A percentile compares a stretch with the other conserved stretches of the same genome.
phyloP scores from a whole-genome alignment of 2,797 vertebrate species.

The Sebastes oblongus region DNA sequence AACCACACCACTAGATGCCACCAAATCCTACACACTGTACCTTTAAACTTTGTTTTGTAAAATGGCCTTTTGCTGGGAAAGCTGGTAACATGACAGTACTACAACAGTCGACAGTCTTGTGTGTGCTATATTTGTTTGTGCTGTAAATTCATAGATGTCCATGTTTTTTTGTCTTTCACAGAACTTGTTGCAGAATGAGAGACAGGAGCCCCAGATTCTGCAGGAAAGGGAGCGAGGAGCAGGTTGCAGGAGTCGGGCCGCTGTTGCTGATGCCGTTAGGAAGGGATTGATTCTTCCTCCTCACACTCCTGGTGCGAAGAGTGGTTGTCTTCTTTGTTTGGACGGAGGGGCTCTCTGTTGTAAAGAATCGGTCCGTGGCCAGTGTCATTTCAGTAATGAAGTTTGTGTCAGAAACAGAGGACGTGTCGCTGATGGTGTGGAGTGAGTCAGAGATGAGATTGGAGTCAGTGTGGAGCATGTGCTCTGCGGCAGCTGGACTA shows the following conservation, averaged over 20 bases:
- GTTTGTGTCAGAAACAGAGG: conserved; percentile 37
- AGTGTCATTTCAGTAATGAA: conserved; percentile 35
- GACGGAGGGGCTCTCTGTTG: conserved; percentile 54
- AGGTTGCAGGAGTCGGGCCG: neutral
- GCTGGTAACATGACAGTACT: neutral
- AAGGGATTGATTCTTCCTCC: conserved; percentile 73
- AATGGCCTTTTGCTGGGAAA: neutral
- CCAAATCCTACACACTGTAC: neutral
- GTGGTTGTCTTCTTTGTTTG: conserved; percentile 78
- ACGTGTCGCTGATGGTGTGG: neutral
- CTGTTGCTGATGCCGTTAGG: conserved; percentile 39
- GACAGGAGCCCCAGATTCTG: conserved; percentile 49
- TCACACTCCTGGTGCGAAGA: conserved; percentile 80
- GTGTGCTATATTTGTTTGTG: conserved; percentile 44
- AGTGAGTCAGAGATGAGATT: conserved; percentile 23
- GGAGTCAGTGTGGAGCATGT: conserved; percentile 24
- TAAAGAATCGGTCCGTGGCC: conserved; percentile 44
- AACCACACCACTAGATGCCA: neutral
- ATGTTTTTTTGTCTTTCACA: conserved; percentile 37
- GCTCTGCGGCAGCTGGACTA: conserved; percentile 7
- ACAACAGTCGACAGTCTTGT: neutral
- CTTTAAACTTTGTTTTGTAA: neutral
- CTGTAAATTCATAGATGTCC: conserved; percentile 9
- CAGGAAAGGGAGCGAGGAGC: conserved; percentile 8
- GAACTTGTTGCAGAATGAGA: conserved; percentile 32